Conservation (phyloP, 2,797 vertebrate genomes). For the Synaphobranchus kaupii region DNA sequence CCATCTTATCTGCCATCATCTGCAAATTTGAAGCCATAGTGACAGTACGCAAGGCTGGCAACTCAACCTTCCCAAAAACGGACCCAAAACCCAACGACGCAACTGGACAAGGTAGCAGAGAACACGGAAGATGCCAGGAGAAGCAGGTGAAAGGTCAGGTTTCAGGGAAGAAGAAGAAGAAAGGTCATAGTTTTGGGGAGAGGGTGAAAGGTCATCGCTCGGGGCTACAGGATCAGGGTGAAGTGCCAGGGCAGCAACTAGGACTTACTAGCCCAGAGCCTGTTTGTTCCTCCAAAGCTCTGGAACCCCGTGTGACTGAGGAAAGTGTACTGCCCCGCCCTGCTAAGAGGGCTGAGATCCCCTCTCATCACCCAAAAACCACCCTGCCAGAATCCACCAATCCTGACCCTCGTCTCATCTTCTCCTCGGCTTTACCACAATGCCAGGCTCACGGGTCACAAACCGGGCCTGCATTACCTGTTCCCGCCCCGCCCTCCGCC, state of each 20-base stretch:
- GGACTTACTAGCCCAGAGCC: slow-evolving; percentile 59
- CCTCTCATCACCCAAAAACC: slow-evolving; percentile 39
- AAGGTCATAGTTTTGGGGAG: slow-evolving; percentile 29
- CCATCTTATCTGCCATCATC: slow-evolving; percentile 73
- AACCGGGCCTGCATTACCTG: background rate
- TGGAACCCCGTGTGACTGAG: slow-evolving; percentile 59
- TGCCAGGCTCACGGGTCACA: background rate
- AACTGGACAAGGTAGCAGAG: slow-evolving; percentile 4
- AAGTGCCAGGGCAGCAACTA: slow-evolving; percentile 44
- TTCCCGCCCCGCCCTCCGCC: background rate
- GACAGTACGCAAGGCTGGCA: slow-evolving; percentile 60
- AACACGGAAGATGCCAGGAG: background rate
- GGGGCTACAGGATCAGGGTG: slow-evolving; percentile 28
- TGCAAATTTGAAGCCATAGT: slow-evolving; percentile 78
- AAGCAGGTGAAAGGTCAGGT: slow-evolving; percentile 45
- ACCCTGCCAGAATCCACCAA: slow-evolving; percentile 16
- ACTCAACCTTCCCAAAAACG: slow-evolving; percentile 55
- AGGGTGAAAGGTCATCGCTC: slow-evolving; percentile 42
- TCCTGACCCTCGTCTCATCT: background rate
- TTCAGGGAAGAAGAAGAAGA: slow-evolving; percentile 49
- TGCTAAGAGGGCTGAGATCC: slow-evolving; percentile 59
- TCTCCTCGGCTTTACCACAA: background rate
- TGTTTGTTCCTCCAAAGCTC: slow-evolving; percentile 53
- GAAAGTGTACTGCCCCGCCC: slow-evolving; percentile 58
- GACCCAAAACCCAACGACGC: slow-evolving; percentile 37